Base-by-base conservation (phyloP, 2,113 vertebrate genomes). In the Sminthopsis crassicaudata region DNA sequence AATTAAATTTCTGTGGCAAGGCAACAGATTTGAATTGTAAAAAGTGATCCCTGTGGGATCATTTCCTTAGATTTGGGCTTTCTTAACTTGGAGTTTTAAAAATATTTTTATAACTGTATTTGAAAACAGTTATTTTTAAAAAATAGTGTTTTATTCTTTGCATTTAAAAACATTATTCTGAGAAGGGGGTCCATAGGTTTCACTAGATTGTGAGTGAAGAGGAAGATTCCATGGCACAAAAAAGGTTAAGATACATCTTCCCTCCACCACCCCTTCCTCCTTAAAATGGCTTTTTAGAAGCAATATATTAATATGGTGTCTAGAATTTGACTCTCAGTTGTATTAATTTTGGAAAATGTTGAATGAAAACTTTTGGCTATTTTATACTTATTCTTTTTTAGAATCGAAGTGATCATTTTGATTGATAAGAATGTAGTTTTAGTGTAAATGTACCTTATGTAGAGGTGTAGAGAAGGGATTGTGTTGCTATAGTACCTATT, bases 381-480 rank as follows among this genome's bases (percentile, higher is more conserved):
- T 84, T 22, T 36, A 89, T 46, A 42, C n/a, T n/a, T 91, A 4
- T 93, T 36, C 48, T 90, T 92, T 93, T 94, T 93, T 93, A 90
- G 53, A 7, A 53, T 96, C 95, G 88, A 93, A 42, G 55, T 88
- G 30, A 89, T 93, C 16, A 50, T 94, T 95, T 91, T 91, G 48
- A n/a, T 91, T 55, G 16, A 91, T 50, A 92, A 67, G 50, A 92
- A 84, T 93, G 42, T 93, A 46, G 23, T 55, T 95, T 97, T 96
- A 90, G 92, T 84, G n/a, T 42, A 42, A 42, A 84, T 8, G 8
- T 42, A 42, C 0, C 16, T 42, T 84, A 84, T 84, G 67, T 7
- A 84, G 67, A 84, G n/a, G 19, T 84, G 67, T 42, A 84, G 19
- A n/a, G 19, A 19, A 23, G 60, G 3, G 60, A 8, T 22, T 23